A percentile compares a stretch with the other conserved stretches of the same genome.
phyloP scores from a whole-genome alignment of 2,113 vertebrate species.

The Hemiprocne comata region DNA sequence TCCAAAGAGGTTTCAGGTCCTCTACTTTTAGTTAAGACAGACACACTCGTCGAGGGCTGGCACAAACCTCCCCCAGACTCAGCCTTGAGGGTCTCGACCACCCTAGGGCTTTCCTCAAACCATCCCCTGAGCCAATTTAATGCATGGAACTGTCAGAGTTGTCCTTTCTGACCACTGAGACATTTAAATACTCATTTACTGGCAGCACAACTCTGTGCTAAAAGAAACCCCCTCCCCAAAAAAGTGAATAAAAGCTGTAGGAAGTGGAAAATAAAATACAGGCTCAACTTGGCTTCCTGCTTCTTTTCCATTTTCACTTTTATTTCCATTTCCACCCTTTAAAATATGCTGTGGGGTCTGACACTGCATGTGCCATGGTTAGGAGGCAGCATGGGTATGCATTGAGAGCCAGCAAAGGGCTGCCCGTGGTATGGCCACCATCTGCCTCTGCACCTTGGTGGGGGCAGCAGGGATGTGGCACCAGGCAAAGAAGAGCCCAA shows the following conservation, averaged over 20 bases:
- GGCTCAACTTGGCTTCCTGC: neutral
- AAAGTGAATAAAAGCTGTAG: neutral
- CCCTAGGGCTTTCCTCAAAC: neutral
- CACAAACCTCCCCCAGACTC: neutral
- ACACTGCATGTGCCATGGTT: rapidly evolving
- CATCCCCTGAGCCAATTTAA: neutral
- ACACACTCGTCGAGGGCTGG: neutral
- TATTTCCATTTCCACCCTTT: neutral
- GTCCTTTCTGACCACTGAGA: neutral
- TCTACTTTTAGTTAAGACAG: neutral
- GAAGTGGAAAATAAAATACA: neutral
- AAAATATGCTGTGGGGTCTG: neutral
- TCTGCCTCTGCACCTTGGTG: rapidly evolving
- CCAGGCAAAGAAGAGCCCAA: neutral
- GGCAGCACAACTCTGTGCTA: neutral
- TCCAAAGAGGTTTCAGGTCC: neutral
- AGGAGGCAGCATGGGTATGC: neutral
- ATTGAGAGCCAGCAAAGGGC: neutral
- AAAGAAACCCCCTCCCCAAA: neutral
- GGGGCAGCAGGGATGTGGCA: neutral
- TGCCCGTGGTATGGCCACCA: rapidly evolving
- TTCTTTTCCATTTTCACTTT: neutral
- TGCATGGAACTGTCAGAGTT: neutral
- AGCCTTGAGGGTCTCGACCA: rapidly evolving
- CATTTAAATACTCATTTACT: neutral